These are phyloP conservation scores for Volucella inflata DNA, from an alignment of 2,888 invertebrate genomes.

Conservation along the genomic window DNA sequence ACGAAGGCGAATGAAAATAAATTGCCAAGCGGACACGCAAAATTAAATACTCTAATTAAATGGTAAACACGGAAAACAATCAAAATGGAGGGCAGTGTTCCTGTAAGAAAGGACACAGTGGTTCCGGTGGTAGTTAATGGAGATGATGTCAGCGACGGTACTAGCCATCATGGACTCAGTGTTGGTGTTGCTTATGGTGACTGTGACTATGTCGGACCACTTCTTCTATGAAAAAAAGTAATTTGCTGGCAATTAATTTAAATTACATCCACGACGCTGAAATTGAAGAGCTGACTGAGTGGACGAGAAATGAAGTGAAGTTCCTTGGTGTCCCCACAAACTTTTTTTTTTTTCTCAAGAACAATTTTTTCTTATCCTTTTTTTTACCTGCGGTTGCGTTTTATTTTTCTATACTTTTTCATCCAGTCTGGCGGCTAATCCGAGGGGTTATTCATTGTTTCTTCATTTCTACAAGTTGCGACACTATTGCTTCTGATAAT, in stretches of 20 bases:
- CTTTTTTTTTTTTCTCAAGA: conserved; percentile 25
- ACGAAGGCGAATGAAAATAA: conserved; percentile 45
- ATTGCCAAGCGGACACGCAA: conserved; percentile 50
- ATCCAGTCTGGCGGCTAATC: conserved; percentile 54
- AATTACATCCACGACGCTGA: conserved; percentile 76
- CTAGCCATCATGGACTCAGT: conserved; percentile 3
- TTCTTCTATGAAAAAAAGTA: conserved; percentile 73
- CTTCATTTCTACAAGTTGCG: conserved; percentile 62
- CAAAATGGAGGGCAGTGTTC: conserved; percentile 41
- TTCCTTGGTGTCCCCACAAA: conserved; percentile 52
- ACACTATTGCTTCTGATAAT: conserved; percentile 67
- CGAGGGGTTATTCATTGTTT: conserved; percentile 69
- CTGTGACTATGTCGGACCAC: conserved; percentile 26
- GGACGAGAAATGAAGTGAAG: conserved; percentile 33
- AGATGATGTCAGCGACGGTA: conserved; percentile 5
- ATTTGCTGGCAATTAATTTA: conserved; percentile 79
- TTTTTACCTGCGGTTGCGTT: conserved; percentile 46
- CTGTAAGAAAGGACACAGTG: not conserved
- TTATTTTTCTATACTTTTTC: conserved; percentile 51
- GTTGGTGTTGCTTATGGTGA: not conserved
- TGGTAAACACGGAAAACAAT: conserved; percentile 67
- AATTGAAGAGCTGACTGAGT: conserved; percentile 66
- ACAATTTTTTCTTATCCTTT: too few relatives aligned
- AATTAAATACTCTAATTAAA: conserved; percentile 70
- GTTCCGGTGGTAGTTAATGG: too few relatives aligned